Base-by-base conservation (phyloP, 1,140 invertebrate genomes). In the Pseudobourletiella spinata region DNA sequence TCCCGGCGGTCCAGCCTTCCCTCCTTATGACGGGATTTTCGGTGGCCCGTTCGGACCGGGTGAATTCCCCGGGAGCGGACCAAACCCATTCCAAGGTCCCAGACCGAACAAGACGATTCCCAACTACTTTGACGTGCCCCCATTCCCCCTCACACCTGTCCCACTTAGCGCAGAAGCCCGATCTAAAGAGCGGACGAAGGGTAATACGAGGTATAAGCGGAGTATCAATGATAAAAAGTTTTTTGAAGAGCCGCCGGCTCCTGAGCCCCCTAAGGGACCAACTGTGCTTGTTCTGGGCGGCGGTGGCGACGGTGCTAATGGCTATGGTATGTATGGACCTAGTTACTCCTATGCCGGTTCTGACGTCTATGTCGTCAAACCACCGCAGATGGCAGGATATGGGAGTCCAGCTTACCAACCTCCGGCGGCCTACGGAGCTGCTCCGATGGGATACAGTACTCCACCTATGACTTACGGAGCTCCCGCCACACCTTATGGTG, bases 21-120 rank as follows among this genome's bases (percentile, higher is more conserved):
- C 24, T 22, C 48, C 68, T 3, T 70, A 57, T 30, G 68, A 70
- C 39, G 68, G 68, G 0, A 61, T 70, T 11, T 70, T 70, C 43
- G 68, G 68, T 11, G 61, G 68, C 20, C 68, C 68, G 6, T 65
- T 46, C 24, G 68, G 68, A 20, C 68, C 68, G 1, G 68, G 68
- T 22, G 28, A 58, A 48, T 70, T 70, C 39, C 65, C 68, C 6
- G 65, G 65, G 15, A 14, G 43, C 24, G 58, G 59, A 8, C 62
- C 62, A 15, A 64, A 58, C 29, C 66, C 66, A 20, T 67, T 64
- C 25, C 44, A 63, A 42, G 39, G 43, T 50, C 29, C 32, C 8
- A 8, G 8, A 3, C 32, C 32, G 50, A 25, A 8, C 6, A 3
- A 8, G 29, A 52, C 29, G 50, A 8, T 20, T 46, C 18, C 6